Evolutionary conservation across 2,113 vertebrate species (phyloP).

Genomic region (Rhinolophus ferrumequinum): DNA sequence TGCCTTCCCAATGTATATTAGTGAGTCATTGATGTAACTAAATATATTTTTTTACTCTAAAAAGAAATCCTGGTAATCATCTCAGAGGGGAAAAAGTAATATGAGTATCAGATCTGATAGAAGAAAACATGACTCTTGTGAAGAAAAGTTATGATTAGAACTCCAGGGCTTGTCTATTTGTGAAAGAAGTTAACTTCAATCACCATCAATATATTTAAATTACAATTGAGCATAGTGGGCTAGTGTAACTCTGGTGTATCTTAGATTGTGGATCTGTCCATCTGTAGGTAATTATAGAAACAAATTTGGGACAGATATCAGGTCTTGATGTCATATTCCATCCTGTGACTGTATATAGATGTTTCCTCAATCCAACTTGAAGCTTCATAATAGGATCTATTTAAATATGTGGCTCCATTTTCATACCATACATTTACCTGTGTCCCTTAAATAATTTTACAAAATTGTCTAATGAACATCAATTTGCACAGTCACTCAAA

Average conservation of each 20-base stretch:
- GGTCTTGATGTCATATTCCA: neutral
- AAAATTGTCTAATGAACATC: neutral
- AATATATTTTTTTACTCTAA: neutral
- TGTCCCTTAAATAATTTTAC: neutral
- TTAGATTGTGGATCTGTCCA: neutral
- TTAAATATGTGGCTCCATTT: constrained; percentile 4
- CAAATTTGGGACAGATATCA: neutral
- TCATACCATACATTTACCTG: neutral
- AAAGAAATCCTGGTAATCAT: neutral
- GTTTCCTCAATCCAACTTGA: neutral
- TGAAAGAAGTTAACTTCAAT: neutral
- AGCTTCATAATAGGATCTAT: neutral
- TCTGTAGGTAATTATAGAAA: neutral
- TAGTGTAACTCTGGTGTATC: neutral
- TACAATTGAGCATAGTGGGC: neutral
- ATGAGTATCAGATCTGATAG: neutral
- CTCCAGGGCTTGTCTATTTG: neutral
- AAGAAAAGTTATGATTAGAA: neutral
- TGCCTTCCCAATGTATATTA: neutral
- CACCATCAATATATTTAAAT: neutral
- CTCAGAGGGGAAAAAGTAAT: neutral
- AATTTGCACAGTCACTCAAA: neutral
- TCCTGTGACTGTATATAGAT: neutral
- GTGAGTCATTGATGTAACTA: neutral
- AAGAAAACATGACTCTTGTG: neutral